A percentile compares a stretch with the other conserved stretches of the same genome.
These are phyloP conservation scores for Cephus cinctus DNA, from an alignment of 1,140 invertebrate species.

Conservation along the genomic window DNA sequence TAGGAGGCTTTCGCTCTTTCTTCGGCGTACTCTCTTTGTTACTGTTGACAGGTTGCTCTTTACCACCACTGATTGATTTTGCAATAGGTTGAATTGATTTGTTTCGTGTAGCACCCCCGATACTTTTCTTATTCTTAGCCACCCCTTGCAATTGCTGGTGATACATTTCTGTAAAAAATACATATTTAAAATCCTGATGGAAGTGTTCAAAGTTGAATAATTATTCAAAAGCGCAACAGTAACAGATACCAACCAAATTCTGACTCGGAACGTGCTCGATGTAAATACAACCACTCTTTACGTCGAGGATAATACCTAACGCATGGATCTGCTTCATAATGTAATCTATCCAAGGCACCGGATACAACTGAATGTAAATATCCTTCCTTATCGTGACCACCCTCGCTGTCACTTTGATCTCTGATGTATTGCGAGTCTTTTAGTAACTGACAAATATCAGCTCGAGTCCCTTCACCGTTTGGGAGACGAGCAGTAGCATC, in stretches of 20 bases:
- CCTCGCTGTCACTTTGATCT: slow-evolving; percentile 66
- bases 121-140: slow-evolving; percentile 58
- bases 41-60: slow-evolving; percentile 49
- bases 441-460: slow-evolving; percentile 82
- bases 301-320: slow-evolving; percentile 86
- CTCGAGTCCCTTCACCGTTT: slow-evolving; percentile 89
- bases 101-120: slow-evolving; percentile 44
- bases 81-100: slow-evolving; percentile 37
- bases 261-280: slow-evolving; percentile 64
- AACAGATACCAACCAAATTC: slow-evolving; percentile 42
- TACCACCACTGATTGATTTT: slow-evolving; percentile 36
- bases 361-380: slow-evolving; percentile 81
- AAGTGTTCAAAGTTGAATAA: neutral
- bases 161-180: slow-evolving; percentile 46
- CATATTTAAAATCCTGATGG: neutral
- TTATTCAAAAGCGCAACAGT: neutral
- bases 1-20: slow-evolving; percentile 41
- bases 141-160: slow-evolving; percentile 68
- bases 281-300: slow-evolving; percentile 90
- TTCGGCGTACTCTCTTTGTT: slow-evolving; percentile 47
- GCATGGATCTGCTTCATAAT: slow-evolving; percentile 86
- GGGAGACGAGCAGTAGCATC: slow-evolving; percentile 91
- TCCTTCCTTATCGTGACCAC: slow-evolving; percentile 51
- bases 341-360: slow-evolving; percentile 83
- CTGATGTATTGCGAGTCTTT: slow-evolving; percentile 85